Evolutionary conservation across 1,140 invertebrate species (phyloP), one percentile per base, ranked within the genome.

Genomic region (Leptoteleia sp.): DNA sequence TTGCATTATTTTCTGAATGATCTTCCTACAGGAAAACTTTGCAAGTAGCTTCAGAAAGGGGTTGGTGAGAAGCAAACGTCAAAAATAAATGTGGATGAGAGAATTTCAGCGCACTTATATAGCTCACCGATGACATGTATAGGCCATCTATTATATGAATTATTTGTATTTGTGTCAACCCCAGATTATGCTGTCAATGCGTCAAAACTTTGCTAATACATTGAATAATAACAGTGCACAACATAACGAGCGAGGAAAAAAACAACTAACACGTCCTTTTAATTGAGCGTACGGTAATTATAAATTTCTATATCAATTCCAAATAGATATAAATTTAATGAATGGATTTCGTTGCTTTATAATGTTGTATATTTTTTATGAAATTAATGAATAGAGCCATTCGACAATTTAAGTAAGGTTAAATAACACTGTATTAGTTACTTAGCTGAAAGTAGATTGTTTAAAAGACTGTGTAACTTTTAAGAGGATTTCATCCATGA

Each of bases 1-100:
- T 70, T 70, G 64, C 42, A 68, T 76, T 61, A 76, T 68, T 48
- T 61, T 70, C 19, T 35, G 64, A 76, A 55, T 68, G 54, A 76
- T 76, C 45, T 67, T 75, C 52, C 71, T 65, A 19, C 31, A 57
- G 59, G 43, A 75, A 55, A 75, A 65, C 50, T 67, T 65, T 45
- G 50, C 68, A 50, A 50, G 48, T 35, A 35, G 40, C 33, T 48
- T 45, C 15, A 25, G 52, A 57, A 42, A 54, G 48, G 43, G 54
- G 33, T 33, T 40, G 67, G 35, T 31, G 50, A 55, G 64, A 55
- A 45, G 40, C 38, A 16, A 64, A 70, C 13, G 35, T 50, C 33
- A 27, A 67, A 67, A 67, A 54, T 67, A 67, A 67, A 67, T 40
- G 48, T 35, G 27, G 40, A 67, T 40, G 47, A 65, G 62, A 55